Base-by-base conservation (phyloP, 2,797 vertebrate species). In the Siniperca undulata region DNA sequence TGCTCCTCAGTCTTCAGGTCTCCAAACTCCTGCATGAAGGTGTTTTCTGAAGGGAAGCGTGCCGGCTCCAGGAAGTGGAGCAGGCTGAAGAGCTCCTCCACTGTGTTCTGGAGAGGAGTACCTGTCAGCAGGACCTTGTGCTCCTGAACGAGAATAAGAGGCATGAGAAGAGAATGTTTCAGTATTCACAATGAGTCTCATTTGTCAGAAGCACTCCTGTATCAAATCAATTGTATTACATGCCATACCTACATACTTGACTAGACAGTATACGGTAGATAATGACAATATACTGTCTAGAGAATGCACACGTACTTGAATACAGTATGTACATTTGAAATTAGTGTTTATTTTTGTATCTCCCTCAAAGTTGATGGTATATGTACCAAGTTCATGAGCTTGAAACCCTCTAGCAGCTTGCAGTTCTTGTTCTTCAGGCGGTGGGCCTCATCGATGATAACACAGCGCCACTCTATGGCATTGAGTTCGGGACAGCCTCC, bases 361-460 rank as follows among this genome's bases (percentile, higher is more conserved):
- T 68, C 14, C 24, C 19, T 44, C 24, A 9, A 36, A 52, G 13
- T 2, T 56, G 30, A 58, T 27, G 4, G 16, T 53, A 36, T 20
- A 93, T 93, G 87, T 93, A 99, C 98, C 95, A 99, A 96, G 86
- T 95, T 99, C 98, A 99, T 99, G 86, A 99, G 97, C 94, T 99
- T 99, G 78, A 99, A 96, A 86, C 98, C 98, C 91, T 99, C 98
- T 67, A 99, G 93, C 86, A 99, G 97, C 92, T 99, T 99, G 95
- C 98, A 99, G 91, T 99, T 99, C 94, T 99, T 99, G 94, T 99
- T 99, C 95, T 99, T 99, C 91, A 99, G 96, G 20, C 98, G 96
- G 92, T 99, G 98, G 74, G 98, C 98, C 93, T 99, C 98, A 77
- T 99, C 98, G 78, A 99, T 99, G 91, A 99, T 98, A 71, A 98